Evolutionary conservation across 2,797 vertebrate genomes (phyloP), one percentile per base, ranked within the genome.

Genomic region (Crocidura indochinensis): DNA sequence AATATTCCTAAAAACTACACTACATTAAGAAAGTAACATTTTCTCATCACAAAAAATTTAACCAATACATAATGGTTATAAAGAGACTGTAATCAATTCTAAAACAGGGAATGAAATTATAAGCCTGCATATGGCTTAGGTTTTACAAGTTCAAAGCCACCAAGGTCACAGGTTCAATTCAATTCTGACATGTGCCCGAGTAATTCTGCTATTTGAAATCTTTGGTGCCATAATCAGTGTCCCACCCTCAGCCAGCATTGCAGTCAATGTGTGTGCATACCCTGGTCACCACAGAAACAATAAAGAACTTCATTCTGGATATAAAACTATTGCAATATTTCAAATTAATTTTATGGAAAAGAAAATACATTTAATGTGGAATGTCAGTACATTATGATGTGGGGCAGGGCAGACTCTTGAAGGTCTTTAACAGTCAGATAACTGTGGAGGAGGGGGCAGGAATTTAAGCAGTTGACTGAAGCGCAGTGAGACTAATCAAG

Each of bases 401-500:
- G 49, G 47, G 38, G 6, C 65, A 51, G 20, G 56, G 31, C 82
- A 69, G 67, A 29, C 47, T 89, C 27, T 87, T 2, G 0, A 47
- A 84, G 31, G 84, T 86, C 92, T 94, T 92, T 76, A 80, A 79
- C 27, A 86, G 91, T 47, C 68, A 88, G 69, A 72, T 92, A 90
- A 86, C 19, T 56, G 92, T 84, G 31, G 56, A 89, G 11, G 65
- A 85, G 71, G 29, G 49, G 78, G 82, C 83, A 64, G n/a, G 88
- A 93, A 88, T 93, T 95, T 94, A 93, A 91, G 88, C 79, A 95
- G 69, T 87, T 81, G 81, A 38, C 91, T 87, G 62, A 92, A 93
- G 88, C 76, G 38, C 29, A 19, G 89, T 65, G 84, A 86, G 53
- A 83, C 88, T 94, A 94, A 96, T 96, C 88, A 85, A 81, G 93